phyloP scores from a whole-genome alignment of 2,113 vertebrate species.

The Cyprinodon brontotheroides region DNA sequence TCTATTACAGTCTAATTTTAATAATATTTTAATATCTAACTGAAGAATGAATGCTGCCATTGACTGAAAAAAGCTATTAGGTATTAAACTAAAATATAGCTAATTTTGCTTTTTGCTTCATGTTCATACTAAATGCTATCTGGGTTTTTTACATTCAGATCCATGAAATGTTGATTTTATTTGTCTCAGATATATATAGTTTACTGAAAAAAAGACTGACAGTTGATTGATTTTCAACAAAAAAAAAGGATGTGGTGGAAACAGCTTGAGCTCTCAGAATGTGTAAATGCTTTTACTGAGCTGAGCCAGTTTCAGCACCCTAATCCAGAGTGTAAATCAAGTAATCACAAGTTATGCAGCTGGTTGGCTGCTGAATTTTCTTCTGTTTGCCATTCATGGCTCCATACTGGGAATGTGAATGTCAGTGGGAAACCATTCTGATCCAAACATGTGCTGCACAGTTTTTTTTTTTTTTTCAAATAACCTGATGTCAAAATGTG shows the following conservation, averaged over 20 bases:
- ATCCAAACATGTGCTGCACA: conserved; percentile 17
- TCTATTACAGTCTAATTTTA: no score
- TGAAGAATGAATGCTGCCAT: conserved; percentile 23
- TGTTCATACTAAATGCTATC: background rate
- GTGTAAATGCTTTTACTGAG: conserved; percentile 1
- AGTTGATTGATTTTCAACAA: background rate
- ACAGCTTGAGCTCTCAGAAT: background rate
- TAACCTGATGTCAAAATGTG: conserved; percentile 13
- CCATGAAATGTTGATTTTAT: background rate
- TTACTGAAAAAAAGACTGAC: background rate
- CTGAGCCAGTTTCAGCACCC: background rate
- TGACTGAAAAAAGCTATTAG: conserved; percentile 34
- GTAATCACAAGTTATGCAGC: conserved; percentile 8
- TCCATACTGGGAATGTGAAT: conserved; percentile 19
- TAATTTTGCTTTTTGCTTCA: background rate
- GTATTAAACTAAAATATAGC: background rate
- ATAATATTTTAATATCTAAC: conserved; percentile 33
- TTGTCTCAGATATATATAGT: background rate
- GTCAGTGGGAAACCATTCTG: conserved; percentile 6
- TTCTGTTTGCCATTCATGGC: conserved; percentile 12
- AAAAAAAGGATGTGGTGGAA: background rate
- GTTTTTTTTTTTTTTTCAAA: background rate
- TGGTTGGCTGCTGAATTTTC: conserved; percentile 20
- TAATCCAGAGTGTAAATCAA: conserved; percentile 8
- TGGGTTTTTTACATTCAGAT: background rate